phyloP scores from a whole-genome alignment of 2,113 vertebrate genomes.

The Ardeotis arabs region DNA sequence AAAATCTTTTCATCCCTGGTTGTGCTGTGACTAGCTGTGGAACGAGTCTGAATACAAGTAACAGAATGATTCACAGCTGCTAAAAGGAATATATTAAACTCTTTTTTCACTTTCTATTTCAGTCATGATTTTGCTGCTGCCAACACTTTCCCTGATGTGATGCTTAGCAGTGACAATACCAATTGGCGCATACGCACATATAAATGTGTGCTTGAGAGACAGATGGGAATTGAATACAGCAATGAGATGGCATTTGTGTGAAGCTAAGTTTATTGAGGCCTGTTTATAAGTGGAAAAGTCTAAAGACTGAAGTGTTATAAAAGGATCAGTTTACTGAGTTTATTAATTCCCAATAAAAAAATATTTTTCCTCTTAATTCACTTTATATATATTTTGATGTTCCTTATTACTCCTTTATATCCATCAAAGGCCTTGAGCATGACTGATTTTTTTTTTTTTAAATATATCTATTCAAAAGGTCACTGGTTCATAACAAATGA shows the following conservation, averaged over 20 bases:
- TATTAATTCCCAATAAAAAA: neutral
- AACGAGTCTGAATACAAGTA: neutral
- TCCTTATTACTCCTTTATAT: neutral
- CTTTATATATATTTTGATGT: neutral
- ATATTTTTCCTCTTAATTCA: neutral
- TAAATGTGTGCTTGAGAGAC: neutral
- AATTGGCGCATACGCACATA: neutral
- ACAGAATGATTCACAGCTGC: slow-evolving; percentile 2
- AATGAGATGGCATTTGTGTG: neutral
- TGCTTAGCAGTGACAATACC: slow-evolving; percentile 11
- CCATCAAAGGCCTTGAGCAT: neutral
- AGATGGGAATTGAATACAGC: neutral
- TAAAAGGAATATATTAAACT: slow-evolving; percentile 13
- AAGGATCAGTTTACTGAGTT: neutral
- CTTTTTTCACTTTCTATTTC: slow-evolving; percentile 31
- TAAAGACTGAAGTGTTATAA: neutral
- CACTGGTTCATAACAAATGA: neutral
- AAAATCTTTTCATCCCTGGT: neutral
- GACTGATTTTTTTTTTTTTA: neutral
- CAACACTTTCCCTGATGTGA: neutral
- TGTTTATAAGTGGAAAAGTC: neutral
- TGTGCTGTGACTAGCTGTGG: neutral
- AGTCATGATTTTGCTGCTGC: slow-evolving; percentile 10
- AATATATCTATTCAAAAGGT: neutral
- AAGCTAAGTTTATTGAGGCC: neutral